Evolutionary conservation across 2,888 invertebrate species (phyloP).

Genomic region (Zonitis immaculata): DNA sequence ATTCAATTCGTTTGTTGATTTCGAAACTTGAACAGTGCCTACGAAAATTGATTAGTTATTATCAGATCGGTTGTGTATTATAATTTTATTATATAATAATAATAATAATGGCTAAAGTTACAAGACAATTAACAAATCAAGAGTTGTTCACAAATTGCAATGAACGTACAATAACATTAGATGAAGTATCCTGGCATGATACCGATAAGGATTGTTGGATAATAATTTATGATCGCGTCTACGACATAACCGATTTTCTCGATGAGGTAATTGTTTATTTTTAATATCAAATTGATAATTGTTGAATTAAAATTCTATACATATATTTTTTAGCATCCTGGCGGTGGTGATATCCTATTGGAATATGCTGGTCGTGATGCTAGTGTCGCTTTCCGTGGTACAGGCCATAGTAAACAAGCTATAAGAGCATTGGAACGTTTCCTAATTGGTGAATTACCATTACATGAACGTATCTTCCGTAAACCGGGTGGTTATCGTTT

Average conservation of each 20-base stretch:
- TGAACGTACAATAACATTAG: constrained; percentile 58
- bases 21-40: background rate
- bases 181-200: constrained; percentile 75
- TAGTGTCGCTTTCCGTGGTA: constrained; percentile 73
- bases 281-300: background rate
- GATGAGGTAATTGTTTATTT: constrained; percentile 64
- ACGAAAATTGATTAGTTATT: background rate
- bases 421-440: constrained; percentile 62
- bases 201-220: constrained; percentile 74
- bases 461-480: constrained; percentile 68
- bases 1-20: background rate
- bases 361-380: constrained; percentile 85
- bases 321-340: constrained; percentile 64
- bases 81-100: no score
- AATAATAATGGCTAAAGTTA: background rate
- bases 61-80: no score
- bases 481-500: constrained; percentile 57
- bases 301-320: no score
- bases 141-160: background rate
- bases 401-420: constrained; percentile 69
- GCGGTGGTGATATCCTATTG: constrained; percentile 73
- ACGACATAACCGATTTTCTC: constrained; percentile 74
- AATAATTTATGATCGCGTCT: constrained; percentile 80
- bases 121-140: background rate
- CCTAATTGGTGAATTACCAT: constrained; percentile 71